Evolutionary conservation across 53 echinoderm and acorn worm genomes (phyloP).

Genomic region (Stichopus horrens): DNA sequence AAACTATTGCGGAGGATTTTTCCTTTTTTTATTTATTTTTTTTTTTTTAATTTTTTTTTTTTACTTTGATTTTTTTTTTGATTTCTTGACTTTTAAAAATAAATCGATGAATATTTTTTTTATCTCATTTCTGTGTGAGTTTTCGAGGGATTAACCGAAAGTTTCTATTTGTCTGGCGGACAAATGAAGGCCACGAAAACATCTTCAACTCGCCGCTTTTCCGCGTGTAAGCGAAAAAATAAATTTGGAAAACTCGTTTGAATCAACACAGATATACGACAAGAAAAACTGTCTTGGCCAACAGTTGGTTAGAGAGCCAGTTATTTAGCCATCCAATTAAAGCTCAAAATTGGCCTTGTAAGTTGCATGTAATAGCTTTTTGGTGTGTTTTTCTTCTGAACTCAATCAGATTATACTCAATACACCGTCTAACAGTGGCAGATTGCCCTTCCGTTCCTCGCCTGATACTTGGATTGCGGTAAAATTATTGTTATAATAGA

Average conservation of each 20-base stretch:
- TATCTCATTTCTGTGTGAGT: conserved; percentile 9
- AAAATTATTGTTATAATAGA: background rate
- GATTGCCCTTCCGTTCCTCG: background rate
- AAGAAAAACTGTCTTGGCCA: background rate
- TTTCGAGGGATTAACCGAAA: conserved; percentile 21
- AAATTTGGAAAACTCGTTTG: conserved; percentile 21
- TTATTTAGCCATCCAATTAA: conserved; percentile 45
- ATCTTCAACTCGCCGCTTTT: conserved; percentile 32
- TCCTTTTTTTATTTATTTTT: background rate
- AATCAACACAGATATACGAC: conserved; percentile 29
- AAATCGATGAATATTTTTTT: conserved; percentile 35
- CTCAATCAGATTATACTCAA: conserved; percentile 30
- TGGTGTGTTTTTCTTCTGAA: conserved; percentile 17
- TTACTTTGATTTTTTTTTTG: background rate
- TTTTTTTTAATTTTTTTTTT: background rate
- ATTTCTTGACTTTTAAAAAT: background rate
- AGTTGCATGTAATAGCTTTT: conserved; percentile 40
- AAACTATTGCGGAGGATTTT: background rate
- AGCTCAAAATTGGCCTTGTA: conserved; percentile 35
- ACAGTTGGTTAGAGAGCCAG: conserved; percentile 30
- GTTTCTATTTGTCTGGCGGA: conserved; percentile 36
- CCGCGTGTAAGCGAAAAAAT: conserved; percentile 25
- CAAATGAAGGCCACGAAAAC: conserved; percentile 44
- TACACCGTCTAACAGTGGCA: conserved; percentile 2
- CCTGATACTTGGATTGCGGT: background rate